These are phyloP conservation scores for Meloidogyne floridensis DNA, from an alignment of 1,140 invertebrate genomes.

Conservation along the genomic window DNA sequence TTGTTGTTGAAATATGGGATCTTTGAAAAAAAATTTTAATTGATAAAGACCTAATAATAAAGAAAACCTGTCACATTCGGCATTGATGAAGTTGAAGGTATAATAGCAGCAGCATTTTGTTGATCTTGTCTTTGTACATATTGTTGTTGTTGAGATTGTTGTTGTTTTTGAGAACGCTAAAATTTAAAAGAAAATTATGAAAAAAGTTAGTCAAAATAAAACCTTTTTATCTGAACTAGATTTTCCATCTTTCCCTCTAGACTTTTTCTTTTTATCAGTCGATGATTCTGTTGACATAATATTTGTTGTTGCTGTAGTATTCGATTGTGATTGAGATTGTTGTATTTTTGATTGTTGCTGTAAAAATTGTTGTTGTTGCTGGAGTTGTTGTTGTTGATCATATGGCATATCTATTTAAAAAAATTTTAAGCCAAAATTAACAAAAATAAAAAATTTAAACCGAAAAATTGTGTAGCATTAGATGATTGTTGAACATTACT, in stretches of 20 bases:
- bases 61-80: neutral
- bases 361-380: neutral
- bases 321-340: neutral
- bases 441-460: neutral
- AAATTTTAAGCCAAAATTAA: neutral
- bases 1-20: neutral
- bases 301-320: constrained; percentile 13
- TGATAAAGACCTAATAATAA: neutral
- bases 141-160: neutral
- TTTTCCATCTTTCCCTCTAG: neutral
- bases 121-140: constrained; percentile 3
- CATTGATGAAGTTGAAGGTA: neutral
- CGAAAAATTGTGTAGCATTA: neutral
- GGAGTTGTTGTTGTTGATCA: neutral
- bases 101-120: neutral
- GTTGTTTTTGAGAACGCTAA: constrained; percentile 1
- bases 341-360: neutral
- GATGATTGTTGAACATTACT: neutral
- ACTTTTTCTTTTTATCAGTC: neutral
- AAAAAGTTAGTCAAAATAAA: neutral
- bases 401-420: neutral
- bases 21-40: neutral
- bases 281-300: constrained; percentile 11
- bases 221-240: neutral
- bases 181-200: neutral